Evolutionary conservation across 1,140 invertebrate species (phyloP).

Genomic region (Anagrus nilaparvatae): DNA sequence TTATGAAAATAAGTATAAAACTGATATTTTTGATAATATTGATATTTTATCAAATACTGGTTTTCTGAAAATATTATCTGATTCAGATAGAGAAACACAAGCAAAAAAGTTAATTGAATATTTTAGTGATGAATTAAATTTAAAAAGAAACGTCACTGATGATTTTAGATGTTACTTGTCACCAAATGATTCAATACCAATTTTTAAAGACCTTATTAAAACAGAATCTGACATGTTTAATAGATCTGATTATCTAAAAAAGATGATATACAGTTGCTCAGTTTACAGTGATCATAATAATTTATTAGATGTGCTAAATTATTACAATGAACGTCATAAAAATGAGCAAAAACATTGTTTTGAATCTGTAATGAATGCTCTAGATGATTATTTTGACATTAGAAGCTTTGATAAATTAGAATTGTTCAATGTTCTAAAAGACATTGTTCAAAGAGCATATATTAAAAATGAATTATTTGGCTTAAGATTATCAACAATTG

Average conservation of each 20-base stretch:
- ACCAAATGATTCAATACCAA: conserved; percentile 17
- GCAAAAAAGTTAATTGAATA: neutral
- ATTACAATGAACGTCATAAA: conserved; percentile 22
- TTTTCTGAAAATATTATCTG: conserved; percentile 2
- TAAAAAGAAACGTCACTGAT: too few relatives aligned
- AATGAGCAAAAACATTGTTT: too few relatives aligned
- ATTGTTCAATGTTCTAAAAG: conserved; percentile 18
- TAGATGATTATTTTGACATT: conserved; percentile 13
- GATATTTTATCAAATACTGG: too few relatives aligned
- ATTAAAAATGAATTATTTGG: conserved; percentile 10
- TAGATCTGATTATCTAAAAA: conserved; percentile 6
- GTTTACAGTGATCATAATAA: conserved; percentile 24
- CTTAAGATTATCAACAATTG: too few relatives aligned
- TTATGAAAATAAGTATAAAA: conserved; percentile 17
- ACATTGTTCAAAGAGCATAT: conserved; percentile 17
- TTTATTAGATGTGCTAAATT: conserved; percentile 22
- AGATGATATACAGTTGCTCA: conserved; percentile 26
- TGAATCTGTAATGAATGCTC: too few relatives aligned
- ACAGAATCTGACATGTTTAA: neutral
- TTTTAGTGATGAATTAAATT: neutral
- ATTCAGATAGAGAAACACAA: conserved; percentile 20
- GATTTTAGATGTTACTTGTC: conserved; percentile 21
- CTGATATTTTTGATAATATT: too few relatives aligned
- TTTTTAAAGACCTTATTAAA: conserved; percentile 20
- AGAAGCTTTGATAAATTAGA: conserved; percentile 1